These are phyloP conservation scores for Sesia bembeciformis DNA, from an alignment of 2,888 invertebrate genomes.

Conservation along the genomic window DNA sequence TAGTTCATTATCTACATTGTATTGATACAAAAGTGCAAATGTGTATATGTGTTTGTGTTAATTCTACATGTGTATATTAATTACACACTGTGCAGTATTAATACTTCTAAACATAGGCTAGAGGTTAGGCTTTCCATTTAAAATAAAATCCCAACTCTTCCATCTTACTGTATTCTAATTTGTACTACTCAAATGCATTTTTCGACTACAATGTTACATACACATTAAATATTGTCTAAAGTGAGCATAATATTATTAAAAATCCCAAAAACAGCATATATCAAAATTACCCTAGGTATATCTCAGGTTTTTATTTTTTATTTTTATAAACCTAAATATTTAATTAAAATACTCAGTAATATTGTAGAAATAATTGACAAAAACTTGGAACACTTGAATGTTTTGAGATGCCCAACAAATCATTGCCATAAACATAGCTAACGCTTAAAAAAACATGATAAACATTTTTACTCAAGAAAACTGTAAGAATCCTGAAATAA, in stretches of 20 bases:
- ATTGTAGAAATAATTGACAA: neutral
- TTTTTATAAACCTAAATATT: neutral
- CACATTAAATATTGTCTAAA: constrained; percentile 47
- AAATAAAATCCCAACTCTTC: too few species aligned
- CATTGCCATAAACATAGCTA: constrained; percentile 56
- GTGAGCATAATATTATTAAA: constrained; percentile 32
- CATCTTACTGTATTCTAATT: constrained; percentile 31
- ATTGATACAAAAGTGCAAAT: neutral
- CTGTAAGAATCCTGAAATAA: neutral
- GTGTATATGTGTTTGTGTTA: neutral
- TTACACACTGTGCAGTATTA: constrained; percentile 17
- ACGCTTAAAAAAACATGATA: constrained; percentile 10
- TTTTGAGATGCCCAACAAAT: constrained; percentile 8
- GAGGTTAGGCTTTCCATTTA: constrained; percentile 6
- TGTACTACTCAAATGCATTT: constrained; percentile 54
- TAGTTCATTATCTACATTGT: too few species aligned
- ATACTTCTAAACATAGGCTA: constrained; percentile 21
- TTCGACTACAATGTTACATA: constrained; percentile 3
- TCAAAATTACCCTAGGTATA: neutral
- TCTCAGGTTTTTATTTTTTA: neutral
- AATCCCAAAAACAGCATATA: neutral
- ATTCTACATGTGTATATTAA: constrained; percentile 1
- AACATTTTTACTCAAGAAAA: neutral
- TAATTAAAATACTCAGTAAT: too few species aligned
- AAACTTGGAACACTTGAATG: neutral